These are phyloP conservation scores for Mustela lutreola DNA, from an alignment of 2,113 vertebrate genomes.

Conservation along the genomic window DNA sequence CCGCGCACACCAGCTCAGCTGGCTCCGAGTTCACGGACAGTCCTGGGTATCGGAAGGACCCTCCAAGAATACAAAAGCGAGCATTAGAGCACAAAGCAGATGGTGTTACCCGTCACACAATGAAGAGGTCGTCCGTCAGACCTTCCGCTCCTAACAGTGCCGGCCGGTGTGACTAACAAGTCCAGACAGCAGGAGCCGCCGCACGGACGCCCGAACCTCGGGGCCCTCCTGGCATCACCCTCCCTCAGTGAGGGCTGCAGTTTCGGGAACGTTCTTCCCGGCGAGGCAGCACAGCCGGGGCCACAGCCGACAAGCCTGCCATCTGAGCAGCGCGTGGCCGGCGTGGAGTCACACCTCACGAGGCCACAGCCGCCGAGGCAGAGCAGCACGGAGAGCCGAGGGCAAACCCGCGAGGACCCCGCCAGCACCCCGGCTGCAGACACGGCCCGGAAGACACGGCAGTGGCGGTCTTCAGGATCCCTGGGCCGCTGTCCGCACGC, in stretches of 20 bases:
- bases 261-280: background rate
- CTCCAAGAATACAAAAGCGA: background rate
- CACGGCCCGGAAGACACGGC: fast-evolving
- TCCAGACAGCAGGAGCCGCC: background rate
- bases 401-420: background rate
- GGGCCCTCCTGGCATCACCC: background rate
- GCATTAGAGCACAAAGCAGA: background rate
- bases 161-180: background rate
- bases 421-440: background rate
- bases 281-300: background rate
- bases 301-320: background rate
- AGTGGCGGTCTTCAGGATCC: background rate
- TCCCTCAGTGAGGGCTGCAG: background rate
- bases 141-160: background rate
- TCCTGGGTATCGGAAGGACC: background rate
- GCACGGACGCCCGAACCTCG: background rate
- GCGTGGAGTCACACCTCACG: background rate
- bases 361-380: background rate
- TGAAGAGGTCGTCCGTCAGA: background rate
- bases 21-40: background rate
- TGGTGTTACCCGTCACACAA: fast-evolving
- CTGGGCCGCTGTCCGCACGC: background rate
- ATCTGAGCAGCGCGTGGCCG: background rate
- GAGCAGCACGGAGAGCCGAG: background rate
- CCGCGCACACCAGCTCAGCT: background rate